Evolutionary conservation across 2,113 vertebrate genomes (phyloP).

Genomic region (Phaethon lepturus): DNA sequence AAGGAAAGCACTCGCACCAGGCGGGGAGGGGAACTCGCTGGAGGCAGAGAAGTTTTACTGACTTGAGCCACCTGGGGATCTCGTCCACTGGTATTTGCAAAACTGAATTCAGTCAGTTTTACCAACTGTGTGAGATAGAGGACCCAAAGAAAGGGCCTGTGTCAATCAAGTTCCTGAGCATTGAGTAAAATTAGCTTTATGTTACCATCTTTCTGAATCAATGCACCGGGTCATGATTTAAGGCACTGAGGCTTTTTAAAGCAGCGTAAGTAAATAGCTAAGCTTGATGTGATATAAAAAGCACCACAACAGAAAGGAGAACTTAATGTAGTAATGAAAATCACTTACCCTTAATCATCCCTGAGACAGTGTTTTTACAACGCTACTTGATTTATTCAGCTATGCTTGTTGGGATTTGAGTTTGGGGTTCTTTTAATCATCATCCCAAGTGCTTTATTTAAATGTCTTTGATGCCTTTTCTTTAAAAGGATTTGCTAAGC

Average conservation of each 20-base stretch:
- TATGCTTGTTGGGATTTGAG: slow-evolving; percentile 26
- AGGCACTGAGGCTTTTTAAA: neutral
- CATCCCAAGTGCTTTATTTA: slow-evolving; percentile 25
- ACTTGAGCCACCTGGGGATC: neutral
- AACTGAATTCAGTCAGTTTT: neutral
- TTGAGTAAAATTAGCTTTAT: neutral
- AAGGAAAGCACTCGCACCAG: neutral
- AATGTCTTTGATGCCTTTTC: slow-evolving; percentile 27
- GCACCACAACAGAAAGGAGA: slow-evolving; percentile 53
- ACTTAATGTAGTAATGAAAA: slow-evolving; percentile 57
- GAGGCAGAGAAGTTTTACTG: neutral
- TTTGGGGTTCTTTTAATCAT: neutral
- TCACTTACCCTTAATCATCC: slow-evolving; percentile 57
- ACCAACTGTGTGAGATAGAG: neutral
- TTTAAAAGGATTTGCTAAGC: slow-evolving; percentile 33
- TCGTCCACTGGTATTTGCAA: neutral
- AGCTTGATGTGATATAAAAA: slow-evolving; percentile 40
- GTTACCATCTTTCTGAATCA: neutral
- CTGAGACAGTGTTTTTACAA: slow-evolving; percentile 55
- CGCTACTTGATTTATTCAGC: slow-evolving; percentile 38
- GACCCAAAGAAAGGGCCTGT: neutral
- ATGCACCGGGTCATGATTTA: neutral
- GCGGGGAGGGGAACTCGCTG: neutral
- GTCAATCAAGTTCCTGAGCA: neutral
- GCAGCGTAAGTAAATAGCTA: neutral